Evolutionary conservation across 2,888 invertebrate genomes (phyloP), one percentile per base, ranked within the genome.

Genomic region (Reticulitermes lucifugus): DNA sequence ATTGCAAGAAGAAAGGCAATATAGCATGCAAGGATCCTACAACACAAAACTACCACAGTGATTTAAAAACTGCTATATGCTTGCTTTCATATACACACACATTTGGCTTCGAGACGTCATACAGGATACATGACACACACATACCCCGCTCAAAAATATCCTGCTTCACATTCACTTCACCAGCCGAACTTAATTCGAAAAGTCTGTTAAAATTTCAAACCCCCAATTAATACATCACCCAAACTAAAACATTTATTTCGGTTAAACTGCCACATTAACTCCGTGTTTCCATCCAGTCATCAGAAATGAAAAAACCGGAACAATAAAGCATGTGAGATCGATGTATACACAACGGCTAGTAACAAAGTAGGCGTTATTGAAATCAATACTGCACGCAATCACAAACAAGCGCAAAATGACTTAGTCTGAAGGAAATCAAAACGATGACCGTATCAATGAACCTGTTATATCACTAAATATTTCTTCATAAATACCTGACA

Each of bases 401-500:
- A 65, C 46, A 22, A 86, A 65, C 55, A 79, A 10, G 7, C 25
- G n/a, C 65, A 25, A 65, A 65, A 65, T 65, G 9, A 65, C 65
- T 25, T 65, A n/a, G 65, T 2, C 5, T n/a, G 65, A 65, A 65
- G 25, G 0, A 65, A 65, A 65, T 6, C n/a, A 21, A 21, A 12
- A 65, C 25, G 6, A 25, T 2, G 12, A 65, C 25, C 12, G 65
- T 25, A 14, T 41, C 41, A 73, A 21, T 41, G 3, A 73, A 35
- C 2, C 5, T 29, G 14, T 73, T 21, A 35, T 14, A 35, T 41
- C 5, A 73, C 73, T 25, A 73, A 73, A 73, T 41, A 65, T 46
- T 25, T 22, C 12, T 65, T 85, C n/a, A 73, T 87, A 90, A 92
- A 92, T 92, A 96, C 97, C 97, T 93, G 95, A 94, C 92, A 97